Evolutionary conservation across 1,140 invertebrate species (phyloP), one percentile per base, ranked within the genome.

Genomic region (Lepidurus arcticus): DNA sequence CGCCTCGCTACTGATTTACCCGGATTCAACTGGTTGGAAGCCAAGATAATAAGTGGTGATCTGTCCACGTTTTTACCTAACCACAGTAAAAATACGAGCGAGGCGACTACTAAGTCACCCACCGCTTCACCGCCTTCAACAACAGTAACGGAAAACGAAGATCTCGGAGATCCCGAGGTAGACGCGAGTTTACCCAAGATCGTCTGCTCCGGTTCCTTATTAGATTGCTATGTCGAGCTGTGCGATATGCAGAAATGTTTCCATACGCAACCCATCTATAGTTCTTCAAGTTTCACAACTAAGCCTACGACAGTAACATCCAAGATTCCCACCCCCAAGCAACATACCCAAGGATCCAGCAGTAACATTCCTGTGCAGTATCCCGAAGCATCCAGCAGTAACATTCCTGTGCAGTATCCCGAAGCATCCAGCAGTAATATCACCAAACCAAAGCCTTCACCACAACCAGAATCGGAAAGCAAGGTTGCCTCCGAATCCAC

Each of bases 21-120:
- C 26, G 44, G 78, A 45, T 78, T 78, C 78, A 78, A 78, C 44
- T 78, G 78, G 78, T 74, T 78, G 10, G 73, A 74, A 16, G 26
- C 45, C n/a, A 78, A 78, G 47, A 42, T 78, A 11, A 78, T 65
- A 13, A 65, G 13, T 21, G 53, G 53, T 21, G 53, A 65, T 21
- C 21, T 65, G 53, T n/a, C 53, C 21, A 9, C 53, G 6, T 65
- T n/a, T 65, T n/a, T 21, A 65, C 53, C 53, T 65, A 65, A 65
- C 53, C 53, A 1, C 53, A 65, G 21, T 21, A 13, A 9, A 21
- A 65, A 21, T 65, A 34, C 34, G 34, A 34, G 4, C 34, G 34
- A 34, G 34, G 53, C 53, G 53, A 65, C 53, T 0, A 21, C 53
- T 1, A 65, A 21, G 21, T 65, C 53, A 65, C 13, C 53, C 16